Percentiles rank a stretch among this genome's conserved stretches.
These are phyloP conservation scores for Hycleus phaleratus DNA, from an alignment of 1,140 invertebrate species.

Conservation along the genomic window DNA sequence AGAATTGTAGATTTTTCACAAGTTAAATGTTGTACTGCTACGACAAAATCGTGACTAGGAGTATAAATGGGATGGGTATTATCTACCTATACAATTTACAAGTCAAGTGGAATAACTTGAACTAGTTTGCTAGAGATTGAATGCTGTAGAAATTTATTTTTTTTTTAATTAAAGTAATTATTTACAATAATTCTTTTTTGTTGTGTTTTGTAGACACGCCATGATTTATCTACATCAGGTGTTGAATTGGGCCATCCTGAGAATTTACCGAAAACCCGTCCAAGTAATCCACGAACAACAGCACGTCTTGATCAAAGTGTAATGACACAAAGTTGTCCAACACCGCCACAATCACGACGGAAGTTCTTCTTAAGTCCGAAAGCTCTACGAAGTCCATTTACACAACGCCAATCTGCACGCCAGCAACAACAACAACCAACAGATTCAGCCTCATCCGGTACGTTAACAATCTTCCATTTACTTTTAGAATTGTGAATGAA, in stretches of 20 bases:
- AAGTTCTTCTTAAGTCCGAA: conserved; percentile 75
- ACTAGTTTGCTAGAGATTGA: too few relatives aligned
- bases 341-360: conserved; percentile 67
- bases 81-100: too few relatives aligned
- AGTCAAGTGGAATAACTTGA: too few relatives aligned
- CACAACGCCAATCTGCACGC: conserved; percentile 37
- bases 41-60: too few relatives aligned
- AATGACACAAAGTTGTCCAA: conserved; percentile 60
- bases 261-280: conserved; percentile 46
- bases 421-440: conserved; percentile 30
- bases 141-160: too few relatives aligned
- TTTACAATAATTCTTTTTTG: background rate
- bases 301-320: conserved; percentile 43
- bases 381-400: conserved; percentile 63
- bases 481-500: background rate
- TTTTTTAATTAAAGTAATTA: too few relatives aligned
- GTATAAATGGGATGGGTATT: too few relatives aligned
- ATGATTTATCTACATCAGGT: conserved; percentile 25
- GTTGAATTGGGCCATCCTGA: conserved; percentile 35
- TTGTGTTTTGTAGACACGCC: conserved; percentile 24
- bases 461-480: conserved; percentile 22
- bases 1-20: too few relatives aligned
- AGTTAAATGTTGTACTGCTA: too few relatives aligned
- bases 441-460: conserved; percentile 58
- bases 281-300: conserved; percentile 39